phyloP scores from a whole-genome alignment of 1,140 invertebrate species.

The Drosophila teissieri region DNA sequence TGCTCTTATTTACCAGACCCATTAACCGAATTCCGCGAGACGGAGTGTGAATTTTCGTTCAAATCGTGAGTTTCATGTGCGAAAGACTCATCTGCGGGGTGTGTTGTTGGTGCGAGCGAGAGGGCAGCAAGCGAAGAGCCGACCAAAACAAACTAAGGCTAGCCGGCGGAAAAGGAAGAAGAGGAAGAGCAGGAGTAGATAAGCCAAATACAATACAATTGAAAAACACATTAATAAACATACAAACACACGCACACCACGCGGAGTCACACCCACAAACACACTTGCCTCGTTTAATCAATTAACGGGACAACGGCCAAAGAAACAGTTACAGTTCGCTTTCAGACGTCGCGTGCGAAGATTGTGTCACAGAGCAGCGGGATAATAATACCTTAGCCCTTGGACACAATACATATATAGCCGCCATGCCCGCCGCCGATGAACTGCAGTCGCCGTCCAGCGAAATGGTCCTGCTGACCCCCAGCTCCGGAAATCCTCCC shows the following conservation, averaged over 20 bases:
- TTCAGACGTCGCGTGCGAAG: constrained; percentile 60
- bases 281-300: constrained; percentile 56
- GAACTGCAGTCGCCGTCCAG: constrained; percentile 81
- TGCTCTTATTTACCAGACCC: constrained; percentile 15
- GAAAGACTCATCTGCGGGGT: constrained; percentile 14
- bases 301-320: constrained; percentile 64
- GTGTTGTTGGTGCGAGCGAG: constrained; percentile 52
- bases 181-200: constrained; percentile 41
- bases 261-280: constrained; percentile 30
- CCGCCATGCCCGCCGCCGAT: constrained; percentile 54
- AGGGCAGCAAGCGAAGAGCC: constrained; percentile 39
- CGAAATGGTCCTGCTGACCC: constrained; percentile 81
- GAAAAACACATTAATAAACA: constrained; percentile 31
- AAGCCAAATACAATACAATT: constrained; percentile 58
- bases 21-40: constrained; percentile 11
- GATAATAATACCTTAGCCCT: constrained; percentile 9
- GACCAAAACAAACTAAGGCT: constrained; percentile 47
- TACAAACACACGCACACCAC: constrained; percentile 12
- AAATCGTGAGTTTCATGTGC: constrained; percentile 40
- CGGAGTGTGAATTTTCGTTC: constrained; percentile 5
- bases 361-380: constrained; percentile 33
- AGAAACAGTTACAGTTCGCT: constrained; percentile 26
- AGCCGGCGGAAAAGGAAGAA: constrained; percentile 61
- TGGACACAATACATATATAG: background rate
- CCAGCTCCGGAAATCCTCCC: constrained; percentile 58